Percentiles rank a stretch among this genome's conserved stretches.
These are phyloP conservation scores for Ganaspis brasiliensis DNA, from an alignment of 2,888 invertebrate species.

Conservation along the genomic window DNA sequence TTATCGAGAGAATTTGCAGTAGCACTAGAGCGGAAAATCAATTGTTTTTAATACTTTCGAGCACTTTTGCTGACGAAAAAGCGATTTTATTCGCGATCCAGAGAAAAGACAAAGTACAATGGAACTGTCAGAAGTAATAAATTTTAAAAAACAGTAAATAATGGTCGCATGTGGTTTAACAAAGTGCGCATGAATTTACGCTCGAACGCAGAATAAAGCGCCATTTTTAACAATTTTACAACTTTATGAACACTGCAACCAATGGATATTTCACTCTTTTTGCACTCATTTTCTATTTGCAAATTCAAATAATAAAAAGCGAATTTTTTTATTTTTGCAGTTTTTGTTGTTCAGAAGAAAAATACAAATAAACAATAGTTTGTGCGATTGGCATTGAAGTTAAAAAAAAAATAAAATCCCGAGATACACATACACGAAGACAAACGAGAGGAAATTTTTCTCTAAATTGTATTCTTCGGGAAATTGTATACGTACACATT, in stretches of 20 bases:
- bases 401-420: not conserved
- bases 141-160: constrained; percentile 21
- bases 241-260: not conserved
- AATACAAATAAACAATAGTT: too few species aligned
- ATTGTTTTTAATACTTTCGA: not conserved
- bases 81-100: constrained; percentile 2
- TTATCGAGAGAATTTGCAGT: not conserved
- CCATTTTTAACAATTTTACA: constrained; percentile 3
- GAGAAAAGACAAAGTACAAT: constrained; percentile 10
- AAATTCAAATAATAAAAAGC: not conserved
- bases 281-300: not conserved
- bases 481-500: not conserved
- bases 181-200: constrained; percentile 19
- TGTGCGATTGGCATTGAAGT: not conserved
- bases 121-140: constrained; percentile 17
- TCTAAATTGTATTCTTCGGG: not conserved
- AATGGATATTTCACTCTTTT: not conserved
- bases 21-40: not conserved
- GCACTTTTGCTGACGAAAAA: not conserved
- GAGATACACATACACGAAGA: not conserved
- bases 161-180: constrained; percentile 16
- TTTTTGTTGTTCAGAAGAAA: not conserved
- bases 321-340: not conserved
- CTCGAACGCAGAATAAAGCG: not conserved
- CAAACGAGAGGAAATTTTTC: not conserved